These are phyloP conservation scores for Cosmopolites sordidus DNA, from an alignment of 2,888 invertebrate species.

Conservation along the genomic window DNA sequence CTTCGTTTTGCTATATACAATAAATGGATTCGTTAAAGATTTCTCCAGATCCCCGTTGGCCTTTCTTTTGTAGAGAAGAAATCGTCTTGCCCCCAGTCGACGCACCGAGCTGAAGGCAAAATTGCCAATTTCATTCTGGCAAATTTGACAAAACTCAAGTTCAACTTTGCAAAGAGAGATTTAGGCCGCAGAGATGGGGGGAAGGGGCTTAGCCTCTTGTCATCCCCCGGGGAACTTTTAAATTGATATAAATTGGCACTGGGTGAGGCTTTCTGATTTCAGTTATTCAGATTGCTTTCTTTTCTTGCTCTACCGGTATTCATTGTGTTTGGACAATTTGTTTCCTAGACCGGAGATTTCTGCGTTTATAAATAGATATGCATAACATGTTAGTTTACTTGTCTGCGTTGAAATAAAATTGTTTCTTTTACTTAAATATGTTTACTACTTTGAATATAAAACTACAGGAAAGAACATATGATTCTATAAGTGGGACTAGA, in stretches of 20 bases:
- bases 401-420: too few relatives aligned
- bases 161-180: slow-evolving; percentile 9
- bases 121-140: slow-evolving; percentile 19
- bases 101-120: background rate
- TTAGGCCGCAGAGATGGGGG: background rate
- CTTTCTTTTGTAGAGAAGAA: background rate
- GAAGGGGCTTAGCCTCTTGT: slow-evolving; percentile 6
- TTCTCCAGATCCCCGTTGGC: too few relatives aligned
- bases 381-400: too few relatives aligned
- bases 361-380: too few relatives aligned
- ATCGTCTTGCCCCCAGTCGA: background rate
- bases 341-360: background rate
- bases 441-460: too few relatives aligned
- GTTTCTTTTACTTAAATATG: too few relatives aligned
- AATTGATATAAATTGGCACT: slow-evolving; percentile 20
- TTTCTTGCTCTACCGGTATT: background rate
- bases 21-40: too few relatives aligned
- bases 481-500: too few relatives aligned
- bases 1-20: too few relatives aligned
- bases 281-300: background rate
- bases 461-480: too few relatives aligned
- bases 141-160: slow-evolving; percentile 13
- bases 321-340: background rate
- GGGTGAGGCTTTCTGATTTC: background rate
- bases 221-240: slow-evolving; percentile 14